A percentile compares a stretch with the other conserved stretches of the same genome.
These are phyloP conservation scores for Heterotis niloticus DNA, from an alignment of 2,113 vertebrate genomes.

Conservation along the genomic window DNA sequence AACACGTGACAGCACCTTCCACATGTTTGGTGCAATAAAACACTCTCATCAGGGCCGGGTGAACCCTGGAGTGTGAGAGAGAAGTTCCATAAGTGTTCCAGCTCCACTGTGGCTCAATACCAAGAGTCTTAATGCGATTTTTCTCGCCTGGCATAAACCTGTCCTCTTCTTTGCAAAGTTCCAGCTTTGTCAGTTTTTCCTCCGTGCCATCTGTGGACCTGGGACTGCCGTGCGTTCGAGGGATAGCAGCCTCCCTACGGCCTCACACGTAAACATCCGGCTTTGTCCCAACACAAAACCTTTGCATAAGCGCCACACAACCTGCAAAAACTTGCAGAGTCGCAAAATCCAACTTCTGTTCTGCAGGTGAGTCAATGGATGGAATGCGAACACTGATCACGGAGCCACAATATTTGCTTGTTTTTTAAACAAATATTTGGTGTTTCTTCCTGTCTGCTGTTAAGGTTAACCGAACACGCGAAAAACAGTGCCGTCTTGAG, in stretches of 20 bases:
- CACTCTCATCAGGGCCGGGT: background rate
- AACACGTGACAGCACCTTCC: background rate
- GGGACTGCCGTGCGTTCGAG: background rate
- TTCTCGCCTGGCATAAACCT: constrained; percentile 2
- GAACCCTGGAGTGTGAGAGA: background rate
- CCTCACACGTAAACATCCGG: constrained; percentile 31
- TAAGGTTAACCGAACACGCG: constrained; percentile 46
- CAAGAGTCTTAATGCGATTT: constrained; percentile 2
- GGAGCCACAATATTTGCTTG: constrained; percentile 46
- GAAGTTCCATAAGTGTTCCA: background rate
- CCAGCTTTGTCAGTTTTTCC: background rate
- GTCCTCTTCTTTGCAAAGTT: background rate
- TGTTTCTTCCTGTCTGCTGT: constrained; percentile 46
- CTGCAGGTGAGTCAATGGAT: constrained; percentile 48
- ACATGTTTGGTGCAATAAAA: background rate
- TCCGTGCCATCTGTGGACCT: background rate
- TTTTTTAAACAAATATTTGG: constrained; percentile 44
- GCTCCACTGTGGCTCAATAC: background rate
- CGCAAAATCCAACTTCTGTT: constrained; percentile 41
- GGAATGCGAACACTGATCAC: constrained; percentile 21
- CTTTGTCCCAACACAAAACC: constrained; percentile 33
- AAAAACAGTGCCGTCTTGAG: constrained; percentile 36
- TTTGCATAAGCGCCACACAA: constrained; percentile 3
- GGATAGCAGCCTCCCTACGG: constrained; percentile 18
- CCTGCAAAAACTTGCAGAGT: constrained; percentile 37